A percentile compares a stretch with the other conserved stretches of the same genome.
These are phyloP conservation scores for Cardiocondyla obscurior DNA, from an alignment of 1,140 invertebrate species.

Conservation along the genomic window DNA sequence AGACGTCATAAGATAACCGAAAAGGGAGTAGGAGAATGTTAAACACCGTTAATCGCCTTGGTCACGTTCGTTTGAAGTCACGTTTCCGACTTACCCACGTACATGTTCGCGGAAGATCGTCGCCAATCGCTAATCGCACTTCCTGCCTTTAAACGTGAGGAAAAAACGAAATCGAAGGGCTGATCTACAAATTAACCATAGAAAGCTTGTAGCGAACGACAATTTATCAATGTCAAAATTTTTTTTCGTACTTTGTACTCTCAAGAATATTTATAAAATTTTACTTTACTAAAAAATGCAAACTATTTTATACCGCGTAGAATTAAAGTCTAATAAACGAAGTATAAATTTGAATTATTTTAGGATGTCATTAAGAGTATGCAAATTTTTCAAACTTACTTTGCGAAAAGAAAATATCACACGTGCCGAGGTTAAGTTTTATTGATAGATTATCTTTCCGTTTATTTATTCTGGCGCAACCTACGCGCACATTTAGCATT, in stretches of 20 bases:
- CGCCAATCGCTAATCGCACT: neutral
- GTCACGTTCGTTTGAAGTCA: slow-evolving; percentile 19
- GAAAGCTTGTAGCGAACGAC: neutral
- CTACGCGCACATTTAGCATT: neutral
- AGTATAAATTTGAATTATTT: neutral
- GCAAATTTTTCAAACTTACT: neutral
- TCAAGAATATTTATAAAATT: no score
- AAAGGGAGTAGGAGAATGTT: slow-evolving; percentile 58
- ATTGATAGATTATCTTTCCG: neutral
- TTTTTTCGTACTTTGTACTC: neutral
- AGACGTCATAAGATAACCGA: slow-evolving; percentile 42
- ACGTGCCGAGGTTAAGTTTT: neutral
- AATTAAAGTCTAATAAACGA: neutral
- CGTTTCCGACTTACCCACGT: slow-evolving; percentile 23
- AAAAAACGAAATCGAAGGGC: neutral
- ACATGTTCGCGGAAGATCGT: slow-evolving; percentile 9
- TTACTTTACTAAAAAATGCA: no score
- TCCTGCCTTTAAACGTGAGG: slow-evolving; percentile 26
- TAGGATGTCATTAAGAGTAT: neutral
- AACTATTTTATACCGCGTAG: neutral
- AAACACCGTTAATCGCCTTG: slow-evolving; percentile 67
- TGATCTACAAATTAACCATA: neutral
- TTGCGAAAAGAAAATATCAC: neutral
- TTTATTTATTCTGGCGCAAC: neutral
- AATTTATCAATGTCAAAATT: no score